Evolutionary conservation across 1,140 invertebrate species (phyloP).

Genomic region (Cyrtorhinus lividipennis): DNA sequence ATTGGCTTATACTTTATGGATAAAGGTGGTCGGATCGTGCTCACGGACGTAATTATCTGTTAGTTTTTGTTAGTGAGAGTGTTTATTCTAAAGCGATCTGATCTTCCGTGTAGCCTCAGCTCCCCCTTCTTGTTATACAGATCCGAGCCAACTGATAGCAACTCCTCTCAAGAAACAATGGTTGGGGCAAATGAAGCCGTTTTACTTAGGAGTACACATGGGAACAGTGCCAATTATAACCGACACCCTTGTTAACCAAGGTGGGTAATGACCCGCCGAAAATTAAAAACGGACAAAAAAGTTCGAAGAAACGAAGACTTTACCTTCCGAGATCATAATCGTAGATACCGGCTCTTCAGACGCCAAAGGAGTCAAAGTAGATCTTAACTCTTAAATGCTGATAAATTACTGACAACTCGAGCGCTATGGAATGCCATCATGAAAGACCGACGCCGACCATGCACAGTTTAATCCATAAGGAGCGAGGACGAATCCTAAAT

Average conservation of each 20-base stretch:
- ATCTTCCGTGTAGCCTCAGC: background rate
- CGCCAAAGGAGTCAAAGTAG: too few relatives aligned
- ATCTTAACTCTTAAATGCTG: too few relatives aligned
- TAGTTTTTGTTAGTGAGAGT: background rate
- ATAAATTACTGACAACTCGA: too few relatives aligned
- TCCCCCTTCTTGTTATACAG: background rate
- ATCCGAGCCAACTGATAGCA: background rate
- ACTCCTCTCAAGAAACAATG: background rate
- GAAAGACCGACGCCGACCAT: too few relatives aligned
- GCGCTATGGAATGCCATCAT: too few relatives aligned
- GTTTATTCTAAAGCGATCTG: background rate
- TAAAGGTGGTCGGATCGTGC: background rate
- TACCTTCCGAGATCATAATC: too few relatives aligned
- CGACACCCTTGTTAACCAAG: constrained; percentile 1
- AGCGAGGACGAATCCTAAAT: too few relatives aligned
- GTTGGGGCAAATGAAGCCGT: constrained; percentile 11
- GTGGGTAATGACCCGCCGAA: constrained; percentile 1
- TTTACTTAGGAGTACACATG: constrained; percentile 10
- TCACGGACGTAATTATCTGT: background rate
- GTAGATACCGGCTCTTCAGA: too few relatives aligned
- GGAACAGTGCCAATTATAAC: constrained; percentile 13
- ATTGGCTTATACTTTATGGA: background rate
- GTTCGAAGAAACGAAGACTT: too few relatives aligned
- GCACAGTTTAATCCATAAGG: too few relatives aligned
- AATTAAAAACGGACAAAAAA: too few relatives aligned